phyloP scores from a whole-genome alignment of 2,888 invertebrate genomes.

The Acholoe squamosa region DNA sequence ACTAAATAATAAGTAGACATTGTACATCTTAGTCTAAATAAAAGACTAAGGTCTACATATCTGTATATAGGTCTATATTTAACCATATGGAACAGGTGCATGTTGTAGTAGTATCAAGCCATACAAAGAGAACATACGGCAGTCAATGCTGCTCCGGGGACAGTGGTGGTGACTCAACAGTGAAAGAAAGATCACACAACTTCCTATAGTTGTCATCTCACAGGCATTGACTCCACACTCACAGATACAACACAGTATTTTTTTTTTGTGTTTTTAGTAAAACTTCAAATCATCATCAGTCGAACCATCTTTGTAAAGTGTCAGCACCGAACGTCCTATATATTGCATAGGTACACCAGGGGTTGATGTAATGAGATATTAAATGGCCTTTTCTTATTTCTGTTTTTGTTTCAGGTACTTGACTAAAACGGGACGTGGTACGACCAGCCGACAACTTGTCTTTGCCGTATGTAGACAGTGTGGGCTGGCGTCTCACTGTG shows the following conservation, averaged over 20 bases:
- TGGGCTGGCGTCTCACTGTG: not conserved
- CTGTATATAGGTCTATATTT: not conserved
- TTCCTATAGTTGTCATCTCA: not conserved
- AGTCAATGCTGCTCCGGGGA: not conserved
- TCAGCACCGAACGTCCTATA: constrained; percentile 61
- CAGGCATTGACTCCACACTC: constrained; percentile 9
- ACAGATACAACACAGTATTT: constrained; percentile 32
- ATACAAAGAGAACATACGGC: not conserved
- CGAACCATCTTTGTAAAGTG: constrained; percentile 58
- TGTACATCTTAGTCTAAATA: not conserved
- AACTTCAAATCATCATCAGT: constrained; percentile 41
- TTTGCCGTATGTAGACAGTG: not conserved
- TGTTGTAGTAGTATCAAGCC: no score
- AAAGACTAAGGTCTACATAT: not conserved
- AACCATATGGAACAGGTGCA: no score
- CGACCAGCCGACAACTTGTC: not conserved
- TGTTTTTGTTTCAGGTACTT: constrained; percentile 15
- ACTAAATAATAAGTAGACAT: not conserved
- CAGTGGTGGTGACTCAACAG: not conserved
- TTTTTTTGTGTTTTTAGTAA: constrained; percentile 37
- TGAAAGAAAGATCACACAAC: constrained; percentile 15
- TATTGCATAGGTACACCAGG: constrained; percentile 61
- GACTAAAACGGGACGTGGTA: constrained; percentile 8
- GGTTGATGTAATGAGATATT: constrained; percentile 61
- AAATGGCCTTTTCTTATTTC: constrained; percentile 41